Percentiles rank a stretch among this genome's conserved stretches.
phyloP scores from a whole-genome alignment of 2,888 invertebrate species.

The Cheilosia grossa region DNA sequence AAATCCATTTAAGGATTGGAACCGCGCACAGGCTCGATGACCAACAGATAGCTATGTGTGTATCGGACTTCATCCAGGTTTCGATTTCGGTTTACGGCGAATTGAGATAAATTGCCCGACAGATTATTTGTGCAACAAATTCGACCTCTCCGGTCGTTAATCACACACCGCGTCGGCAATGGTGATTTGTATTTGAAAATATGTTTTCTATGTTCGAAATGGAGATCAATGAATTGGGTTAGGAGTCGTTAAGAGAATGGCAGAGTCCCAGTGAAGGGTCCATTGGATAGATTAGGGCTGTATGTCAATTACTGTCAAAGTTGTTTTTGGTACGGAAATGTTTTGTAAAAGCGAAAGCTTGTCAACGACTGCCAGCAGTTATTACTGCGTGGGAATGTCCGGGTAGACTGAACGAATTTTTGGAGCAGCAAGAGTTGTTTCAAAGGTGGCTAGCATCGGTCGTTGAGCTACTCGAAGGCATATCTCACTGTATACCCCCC shows the following conservation, averaged over 20 bases:
- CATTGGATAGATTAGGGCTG: background rate
- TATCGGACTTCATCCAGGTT: constrained; percentile 45
- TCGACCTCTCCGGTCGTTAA: constrained; percentile 56
- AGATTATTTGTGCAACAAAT: constrained; percentile 67
- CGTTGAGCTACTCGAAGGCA: no score
- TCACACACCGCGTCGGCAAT: constrained; percentile 43
- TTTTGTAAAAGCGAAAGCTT: background rate
- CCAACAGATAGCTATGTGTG: background rate
- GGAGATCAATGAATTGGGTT: constrained; percentile 54
- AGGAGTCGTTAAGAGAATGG: constrained; percentile 5
- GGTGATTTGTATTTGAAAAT: constrained; percentile 43
- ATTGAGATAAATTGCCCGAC: constrained; percentile 70
- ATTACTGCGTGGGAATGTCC: no score
- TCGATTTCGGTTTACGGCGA: constrained; percentile 52
- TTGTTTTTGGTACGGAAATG: background rate
- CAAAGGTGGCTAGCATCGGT: no score
- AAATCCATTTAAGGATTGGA: constrained; percentile 47
- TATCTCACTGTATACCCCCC: no score
- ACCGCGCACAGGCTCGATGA: background rate
- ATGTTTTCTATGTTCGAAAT: constrained; percentile 26
- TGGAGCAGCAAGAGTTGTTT: no score
- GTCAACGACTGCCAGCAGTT: no score
- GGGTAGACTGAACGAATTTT: no score
- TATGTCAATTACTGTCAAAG: constrained; percentile 3
- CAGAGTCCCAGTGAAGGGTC: background rate